Conservation (phyloP, 2,888 invertebrate genomes). For the Perdita meconis region DNA sequence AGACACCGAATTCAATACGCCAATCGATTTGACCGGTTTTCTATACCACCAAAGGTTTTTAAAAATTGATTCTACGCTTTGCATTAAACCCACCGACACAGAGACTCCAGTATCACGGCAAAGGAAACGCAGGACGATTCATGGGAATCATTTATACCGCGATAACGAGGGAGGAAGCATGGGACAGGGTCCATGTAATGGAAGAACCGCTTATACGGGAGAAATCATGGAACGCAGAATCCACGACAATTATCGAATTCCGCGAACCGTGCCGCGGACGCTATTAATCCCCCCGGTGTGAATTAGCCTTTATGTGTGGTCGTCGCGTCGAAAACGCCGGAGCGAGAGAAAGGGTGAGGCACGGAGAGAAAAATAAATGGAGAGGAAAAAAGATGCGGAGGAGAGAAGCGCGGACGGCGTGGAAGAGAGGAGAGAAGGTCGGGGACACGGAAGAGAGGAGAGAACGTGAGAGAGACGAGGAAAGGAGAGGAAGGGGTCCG, state of each 20-base stretch:
- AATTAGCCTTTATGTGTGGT: conserved; percentile 46
- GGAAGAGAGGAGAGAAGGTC: conserved; percentile 29
- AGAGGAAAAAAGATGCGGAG: conserved; percentile 27
- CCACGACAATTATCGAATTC: conserved; percentile 21
- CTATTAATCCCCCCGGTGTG: conserved; percentile 39
- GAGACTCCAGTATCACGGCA: not conserved
- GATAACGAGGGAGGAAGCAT: not conserved
- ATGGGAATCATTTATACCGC: not conserved
- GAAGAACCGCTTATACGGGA: not conserved
- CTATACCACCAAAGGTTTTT: no score
- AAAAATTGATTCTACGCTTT: no score
- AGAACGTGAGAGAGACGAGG: conserved; percentile 60
- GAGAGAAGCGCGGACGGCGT: conserved; percentile 28
- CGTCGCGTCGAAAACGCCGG: conserved; percentile 9
- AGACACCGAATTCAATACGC: no score
- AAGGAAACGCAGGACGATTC: not conserved
- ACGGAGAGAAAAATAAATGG: conserved; percentile 60
- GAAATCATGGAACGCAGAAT: conserved; percentile 4
- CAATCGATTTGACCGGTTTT: no score
- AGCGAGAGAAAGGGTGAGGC: conserved; percentile 24
- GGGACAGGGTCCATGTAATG: no score
- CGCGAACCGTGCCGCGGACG: conserved; percentile 1
- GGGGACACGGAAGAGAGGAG: conserved; percentile 61
- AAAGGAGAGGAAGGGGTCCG: conserved; percentile 59
- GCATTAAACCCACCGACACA: not conserved